Base-by-base conservation (phyloP, 2,797 vertebrate genomes). In the Sebastes matsubarae region DNA sequence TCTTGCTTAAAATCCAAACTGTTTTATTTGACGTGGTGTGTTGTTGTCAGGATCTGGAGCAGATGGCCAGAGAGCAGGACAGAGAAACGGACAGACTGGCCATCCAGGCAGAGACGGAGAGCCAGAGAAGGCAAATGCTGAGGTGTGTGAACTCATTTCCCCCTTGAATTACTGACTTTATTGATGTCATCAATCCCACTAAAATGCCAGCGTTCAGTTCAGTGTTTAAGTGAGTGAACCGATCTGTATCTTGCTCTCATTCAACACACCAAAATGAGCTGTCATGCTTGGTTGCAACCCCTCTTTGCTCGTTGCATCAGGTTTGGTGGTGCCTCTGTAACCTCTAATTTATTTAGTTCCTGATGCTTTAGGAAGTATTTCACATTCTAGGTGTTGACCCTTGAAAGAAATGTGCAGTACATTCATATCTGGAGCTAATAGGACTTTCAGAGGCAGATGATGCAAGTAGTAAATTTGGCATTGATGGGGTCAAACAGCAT, bases 21-120 rank as follows among this genome's bases (percentile, higher is more conserved):
- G 36, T 75, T 64, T 72, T 16, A 54, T 42, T 38, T 20, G 12
- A 76, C 22, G 6, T 36, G 36, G 5, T 57, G 25, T 75, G 36
- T 58, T 80, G 24, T 71, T 60, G 24, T 52, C 85, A 99, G 98
- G 97, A 99, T 82, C 95, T 99, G 60, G 98, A 99, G 42, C 97
- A 98, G 91, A 96, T 97, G 93, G 97, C 97, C 0, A 97, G 88
- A 91, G 98, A 99, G 83, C 97, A 98, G 88, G 98, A 99, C 93
- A 96, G 94, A 79, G 98, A 99, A 89, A 95, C 96, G 0, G 97
- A 98, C 84, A 97, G 96, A 72, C 94, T 96, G 79, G 88, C 91
- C 30, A 92, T 99, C 50, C 93, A 97, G 83, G 94, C 92, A 69
- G 97, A 99, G 80, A 97, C 96, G n/a, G 97, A 97, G 79, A 97